These are phyloP conservation scores for Coleophora deauratella DNA, from an alignment of 2,888 invertebrate genomes.

Conservation along the genomic window DNA sequence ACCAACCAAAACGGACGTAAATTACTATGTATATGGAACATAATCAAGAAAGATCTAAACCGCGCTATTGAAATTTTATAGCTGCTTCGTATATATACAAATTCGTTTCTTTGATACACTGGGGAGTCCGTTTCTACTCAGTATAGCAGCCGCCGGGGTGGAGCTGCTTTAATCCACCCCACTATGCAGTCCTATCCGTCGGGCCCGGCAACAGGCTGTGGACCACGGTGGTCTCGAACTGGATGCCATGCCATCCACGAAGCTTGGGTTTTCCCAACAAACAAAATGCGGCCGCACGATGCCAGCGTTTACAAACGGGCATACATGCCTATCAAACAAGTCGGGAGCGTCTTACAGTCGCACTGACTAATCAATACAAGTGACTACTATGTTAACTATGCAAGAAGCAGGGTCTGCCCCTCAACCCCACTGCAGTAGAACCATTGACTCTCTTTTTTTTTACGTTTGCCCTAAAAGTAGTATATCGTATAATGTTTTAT, in stretches of 20 bases:
- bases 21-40: no score
- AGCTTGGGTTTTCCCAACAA: no score
- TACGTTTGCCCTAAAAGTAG: no score
- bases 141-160: conserved; percentile 35
- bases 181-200: conserved; percentile 1
- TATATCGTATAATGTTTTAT: no score
- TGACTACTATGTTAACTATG: no score
- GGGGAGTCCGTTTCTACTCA: conserved; percentile 54
- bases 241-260: no score
- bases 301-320: neutral
- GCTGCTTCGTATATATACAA: conserved; percentile 10
- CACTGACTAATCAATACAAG: no score
- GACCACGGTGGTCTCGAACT: no score
- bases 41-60: conserved; percentile 14
- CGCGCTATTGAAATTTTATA: conserved; percentile 27
- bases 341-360: no score
- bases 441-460: conserved; percentile 37
- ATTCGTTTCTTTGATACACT: neutral
- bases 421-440: conserved; percentile 45
- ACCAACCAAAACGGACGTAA: no score
- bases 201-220: neutral
- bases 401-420: conserved; percentile 10
- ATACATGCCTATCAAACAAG: conserved; percentile 1
- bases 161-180: conserved; percentile 31
- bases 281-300: no score